Evolutionary conservation across 1,140 invertebrate genomes (phyloP).

Genomic region (Macrobrachium nipponense): DNA sequence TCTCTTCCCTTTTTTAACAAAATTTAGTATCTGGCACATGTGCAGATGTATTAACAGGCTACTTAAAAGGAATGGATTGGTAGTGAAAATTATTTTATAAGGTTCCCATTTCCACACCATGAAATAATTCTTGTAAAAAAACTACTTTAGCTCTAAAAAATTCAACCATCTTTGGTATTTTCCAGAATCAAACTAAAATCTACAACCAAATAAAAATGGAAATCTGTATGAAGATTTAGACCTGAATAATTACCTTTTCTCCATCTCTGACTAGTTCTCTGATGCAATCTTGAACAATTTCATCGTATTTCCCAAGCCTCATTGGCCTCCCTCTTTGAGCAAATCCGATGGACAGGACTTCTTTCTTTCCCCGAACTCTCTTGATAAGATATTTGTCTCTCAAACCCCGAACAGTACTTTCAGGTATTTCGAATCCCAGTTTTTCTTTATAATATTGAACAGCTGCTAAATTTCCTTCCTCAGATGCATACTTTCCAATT

Average conservation of each 20-base stretch:
- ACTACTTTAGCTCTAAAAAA: no score
- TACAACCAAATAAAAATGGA: background rate
- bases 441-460: slow-evolving; percentile 67
- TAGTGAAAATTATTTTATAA: no score
- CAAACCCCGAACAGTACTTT: slow-evolving; percentile 68
- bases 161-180: no score
- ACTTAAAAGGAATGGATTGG: no score
- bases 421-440: slow-evolving; percentile 67
- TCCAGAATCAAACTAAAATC: background rate
- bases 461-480: slow-evolving; percentile 68
- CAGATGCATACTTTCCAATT: slow-evolving; percentile 68
- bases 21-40: no score
- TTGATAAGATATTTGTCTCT: slow-evolving; percentile 68
- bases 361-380: slow-evolving; percentile 63
- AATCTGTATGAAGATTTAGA: background rate
- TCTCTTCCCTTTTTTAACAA: no score
- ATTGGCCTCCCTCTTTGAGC: slow-evolving; percentile 68
- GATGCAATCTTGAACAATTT: slow-evolving; percentile 68
- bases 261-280: slow-evolving; percentile 67
- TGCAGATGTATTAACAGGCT: no score
- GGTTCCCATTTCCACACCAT: no score
- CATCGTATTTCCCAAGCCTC: slow-evolving; percentile 68
- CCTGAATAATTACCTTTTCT: slow-evolving; percentile 65
- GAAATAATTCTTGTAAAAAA: no score
- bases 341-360: slow-evolving; percentile 67